phyloP scores from a whole-genome alignment of 2,888 invertebrate species.

The Baronia brevicornis region DNA sequence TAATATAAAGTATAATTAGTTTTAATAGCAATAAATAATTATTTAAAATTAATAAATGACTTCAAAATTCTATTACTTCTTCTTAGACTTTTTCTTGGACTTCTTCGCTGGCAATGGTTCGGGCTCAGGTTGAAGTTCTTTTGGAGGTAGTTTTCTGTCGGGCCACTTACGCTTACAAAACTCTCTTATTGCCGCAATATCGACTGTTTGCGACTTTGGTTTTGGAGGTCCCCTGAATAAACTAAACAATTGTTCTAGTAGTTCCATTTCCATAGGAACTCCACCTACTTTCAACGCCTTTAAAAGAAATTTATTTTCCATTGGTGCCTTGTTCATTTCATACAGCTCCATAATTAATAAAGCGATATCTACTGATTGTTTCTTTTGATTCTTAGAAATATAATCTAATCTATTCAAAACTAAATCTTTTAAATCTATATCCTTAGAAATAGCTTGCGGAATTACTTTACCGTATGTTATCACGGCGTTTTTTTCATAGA shows the following conservation, averaged over 20 bases:
- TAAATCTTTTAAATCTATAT: conserved; percentile 28
- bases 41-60: conserved; percentile 6
- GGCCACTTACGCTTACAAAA: conserved; percentile 43
- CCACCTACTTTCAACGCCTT: conserved; percentile 22
- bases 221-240: conserved; percentile 30
- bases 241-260: conserved; percentile 27
- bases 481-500: conserved; percentile 22
- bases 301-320: conserved; percentile 25
- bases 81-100: conserved; percentile 17
- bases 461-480: conserved; percentile 32
- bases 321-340: conserved; percentile 22
- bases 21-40: conserved; percentile 9
- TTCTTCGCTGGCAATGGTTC: conserved; percentile 12
- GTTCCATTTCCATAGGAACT: conserved; percentile 28
- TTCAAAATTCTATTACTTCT: conserved; percentile 18
- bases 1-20: conserved; percentile 10
- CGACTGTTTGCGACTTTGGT: conserved; percentile 26
- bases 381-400: conserved; percentile 30
- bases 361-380: conserved; percentile 32
- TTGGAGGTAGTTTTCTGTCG: conserved; percentile 34
- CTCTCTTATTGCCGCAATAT: conserved; percentile 31
- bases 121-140: conserved; percentile 27
- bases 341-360: conserved; percentile 28
- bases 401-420: conserved; percentile 33
- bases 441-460: conserved; percentile 15